These are phyloP conservation scores for Drosophila seguyi DNA, from an alignment of 1,140 invertebrate species.

Conservation along the genomic window DNA sequence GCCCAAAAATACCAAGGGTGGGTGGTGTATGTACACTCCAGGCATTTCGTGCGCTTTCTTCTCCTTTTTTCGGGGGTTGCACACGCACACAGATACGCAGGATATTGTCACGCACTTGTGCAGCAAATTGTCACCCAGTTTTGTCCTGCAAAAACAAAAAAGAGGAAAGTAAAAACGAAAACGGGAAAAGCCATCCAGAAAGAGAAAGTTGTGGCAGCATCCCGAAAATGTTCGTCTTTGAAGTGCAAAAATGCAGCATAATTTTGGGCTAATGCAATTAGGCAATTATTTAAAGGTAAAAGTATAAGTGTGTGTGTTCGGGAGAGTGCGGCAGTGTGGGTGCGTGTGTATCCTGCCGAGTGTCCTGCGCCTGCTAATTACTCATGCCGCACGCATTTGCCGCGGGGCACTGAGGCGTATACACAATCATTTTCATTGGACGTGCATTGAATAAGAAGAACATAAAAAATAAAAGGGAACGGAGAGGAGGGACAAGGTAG, in stretches of 20 bases:
- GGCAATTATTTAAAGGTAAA: conserved; percentile 65
- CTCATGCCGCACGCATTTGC: conserved; percentile 78
- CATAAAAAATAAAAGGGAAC: not conserved
- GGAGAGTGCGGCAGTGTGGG: conserved; percentile 9
- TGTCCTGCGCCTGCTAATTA: conserved; percentile 71
- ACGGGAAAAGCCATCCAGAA: conserved; percentile 3
- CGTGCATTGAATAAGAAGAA: conserved; percentile 73
- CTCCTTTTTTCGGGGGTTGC: conserved; percentile 70
- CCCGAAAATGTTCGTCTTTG: conserved; percentile 55
- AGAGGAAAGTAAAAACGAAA: conserved; percentile 4
- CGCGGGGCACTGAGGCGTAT: conserved; percentile 78
- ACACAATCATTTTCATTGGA: conserved; percentile 79
- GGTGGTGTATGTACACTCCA: conserved; percentile 32
- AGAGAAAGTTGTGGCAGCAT: conserved; percentile 53
- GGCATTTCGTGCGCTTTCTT: conserved; percentile 32
- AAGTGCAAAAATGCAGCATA: conserved; percentile 81
- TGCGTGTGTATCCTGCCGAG: conserved; percentile 41
- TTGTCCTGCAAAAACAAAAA: conserved; percentile 29
- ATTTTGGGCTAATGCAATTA: conserved; percentile 79
- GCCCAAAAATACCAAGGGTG: too few species aligned
- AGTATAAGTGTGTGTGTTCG: not conserved
- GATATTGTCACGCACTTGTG: conserved; percentile 71
- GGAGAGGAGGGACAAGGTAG: conserved; percentile 6
- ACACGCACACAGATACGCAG: conserved; percentile 42
- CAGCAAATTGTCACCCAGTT: conserved; percentile 81